phyloP scores from a whole-genome alignment of 2,797 vertebrate genomes.

The Mormyrops boulengeri region DNA sequence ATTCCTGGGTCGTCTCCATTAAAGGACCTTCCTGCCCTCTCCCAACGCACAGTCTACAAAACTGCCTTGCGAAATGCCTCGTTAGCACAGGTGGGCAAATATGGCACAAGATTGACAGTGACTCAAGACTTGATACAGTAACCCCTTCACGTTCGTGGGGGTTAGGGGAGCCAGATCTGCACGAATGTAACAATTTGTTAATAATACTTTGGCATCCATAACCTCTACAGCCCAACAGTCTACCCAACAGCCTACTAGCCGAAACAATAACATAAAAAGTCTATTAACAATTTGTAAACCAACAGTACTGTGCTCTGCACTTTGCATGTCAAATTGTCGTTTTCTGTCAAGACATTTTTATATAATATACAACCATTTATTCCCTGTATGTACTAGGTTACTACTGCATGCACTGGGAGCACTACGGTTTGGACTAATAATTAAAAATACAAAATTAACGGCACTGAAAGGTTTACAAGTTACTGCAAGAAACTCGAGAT shows the following conservation, averaged over 20 bases:
- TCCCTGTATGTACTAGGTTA: not conserved
- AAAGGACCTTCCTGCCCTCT: constrained; percentile 27
- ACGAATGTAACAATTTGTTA: not conserved
- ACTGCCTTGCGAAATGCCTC: constrained; percentile 35
- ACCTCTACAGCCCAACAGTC: not conserved
- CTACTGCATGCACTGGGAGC: not conserved
- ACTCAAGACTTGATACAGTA: not conserved
- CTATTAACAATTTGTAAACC: not conserved
- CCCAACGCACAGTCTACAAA: constrained; percentile 8
- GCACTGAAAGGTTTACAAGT: not conserved
- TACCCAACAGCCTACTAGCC: not conserved
- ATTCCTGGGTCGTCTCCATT: not conserved
- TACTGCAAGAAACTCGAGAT: not conserved
- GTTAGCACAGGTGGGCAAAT: constrained; percentile 48
- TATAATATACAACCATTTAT: not conserved
- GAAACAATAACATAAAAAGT: not conserved
- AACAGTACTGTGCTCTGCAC: not conserved
- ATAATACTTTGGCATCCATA: not conserved
- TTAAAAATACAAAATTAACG: not conserved
- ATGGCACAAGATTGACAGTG: not conserved
- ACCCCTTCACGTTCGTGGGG: not conserved
- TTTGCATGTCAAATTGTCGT: not conserved
- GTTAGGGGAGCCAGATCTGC: not conserved
- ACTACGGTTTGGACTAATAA: not conserved
- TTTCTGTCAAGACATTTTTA: not conserved